These are phyloP conservation scores for Drosophila affinis DNA, from an alignment of 2,888 invertebrate species.

Conservation along the genomic window DNA sequence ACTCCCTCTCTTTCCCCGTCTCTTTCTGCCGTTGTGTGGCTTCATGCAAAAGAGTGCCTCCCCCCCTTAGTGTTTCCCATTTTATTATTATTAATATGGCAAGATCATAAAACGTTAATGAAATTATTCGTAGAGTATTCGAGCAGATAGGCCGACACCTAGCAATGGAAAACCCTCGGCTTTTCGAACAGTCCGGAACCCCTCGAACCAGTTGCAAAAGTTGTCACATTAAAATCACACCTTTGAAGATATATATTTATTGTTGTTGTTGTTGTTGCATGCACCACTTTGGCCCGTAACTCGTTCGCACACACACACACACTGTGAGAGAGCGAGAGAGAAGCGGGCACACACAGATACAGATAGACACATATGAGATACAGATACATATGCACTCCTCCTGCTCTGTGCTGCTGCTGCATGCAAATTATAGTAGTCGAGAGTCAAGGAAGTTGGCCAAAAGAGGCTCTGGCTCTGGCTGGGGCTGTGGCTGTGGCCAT, in stretches of 20 bases:
- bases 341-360: slow-evolving; percentile 18
- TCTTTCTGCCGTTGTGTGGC: slow-evolving; percentile 54
- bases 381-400: slow-evolving; percentile 52
- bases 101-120: slow-evolving; percentile 48
- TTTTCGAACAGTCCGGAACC: slow-evolving; percentile 15
- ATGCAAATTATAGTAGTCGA: slow-evolving; percentile 67
- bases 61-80: slow-evolving; percentile 12
- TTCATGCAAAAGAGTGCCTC: slow-evolving; percentile 38
- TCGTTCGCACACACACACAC: slow-evolving; percentile 59
- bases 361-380: slow-evolving; percentile 23
- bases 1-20: background rate
- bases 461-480: slow-evolving; percentile 19
- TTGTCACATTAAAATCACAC: slow-evolving; percentile 80
- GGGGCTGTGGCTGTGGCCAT: slow-evolving; percentile 45
- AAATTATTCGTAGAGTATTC: slow-evolving; percentile 48
- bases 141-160: slow-evolving; percentile 36
- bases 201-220: slow-evolving; percentile 73
- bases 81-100: slow-evolving; percentile 45
- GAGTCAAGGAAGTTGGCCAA: slow-evolving; percentile 60
- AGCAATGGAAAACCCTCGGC: slow-evolving; percentile 9
- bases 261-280: slow-evolving; percentile 55
- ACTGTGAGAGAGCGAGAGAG: background rate
- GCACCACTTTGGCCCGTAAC: slow-evolving; percentile 69
- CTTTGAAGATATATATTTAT: slow-evolving; percentile 71
- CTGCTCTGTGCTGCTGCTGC: slow-evolving; percentile 64